phyloP scores from a whole-genome alignment of 2,797 vertebrate species.

The Hemitrygon akajei region DNA sequence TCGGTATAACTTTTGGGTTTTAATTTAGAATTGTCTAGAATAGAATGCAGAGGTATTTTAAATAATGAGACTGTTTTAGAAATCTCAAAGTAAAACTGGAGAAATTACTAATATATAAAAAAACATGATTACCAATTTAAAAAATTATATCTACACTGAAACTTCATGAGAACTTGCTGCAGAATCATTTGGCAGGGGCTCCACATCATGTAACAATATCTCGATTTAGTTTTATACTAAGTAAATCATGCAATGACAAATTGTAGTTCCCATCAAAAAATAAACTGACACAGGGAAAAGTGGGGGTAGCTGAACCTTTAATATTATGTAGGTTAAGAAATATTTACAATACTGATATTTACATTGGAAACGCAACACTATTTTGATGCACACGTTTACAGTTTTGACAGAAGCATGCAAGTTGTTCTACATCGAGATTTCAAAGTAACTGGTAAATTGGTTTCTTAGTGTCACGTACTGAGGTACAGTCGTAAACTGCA shows the following conservation, averaged over 20 bases:
- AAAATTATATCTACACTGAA: neutral
- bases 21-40: neutral
- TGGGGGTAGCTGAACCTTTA: neutral
- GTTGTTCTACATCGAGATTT: too few species aligned
- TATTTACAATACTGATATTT: neutral
- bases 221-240: neutral
- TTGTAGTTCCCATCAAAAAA: neutral
- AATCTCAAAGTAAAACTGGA: neutral
- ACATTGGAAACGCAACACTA: neutral
- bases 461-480: too few species aligned
- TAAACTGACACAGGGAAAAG: neutral
- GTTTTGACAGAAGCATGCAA: too few species aligned
- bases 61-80: neutral
- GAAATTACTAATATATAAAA: neutral
- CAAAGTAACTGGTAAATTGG: too few species aligned
- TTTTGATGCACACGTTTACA: too few species aligned
- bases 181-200: neutral
- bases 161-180: neutral
- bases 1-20: neutral
- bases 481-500: too few species aligned
- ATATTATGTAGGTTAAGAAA: too few species aligned
- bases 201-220: neutral
- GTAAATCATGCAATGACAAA: neutral
- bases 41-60: neutral
- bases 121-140: neutral